A percentile compares a stretch with the other conserved stretches of the same genome.
These are phyloP conservation scores for Pammene fasciana DNA, from an alignment of 2,888 invertebrate species.

Conservation along the genomic window DNA sequence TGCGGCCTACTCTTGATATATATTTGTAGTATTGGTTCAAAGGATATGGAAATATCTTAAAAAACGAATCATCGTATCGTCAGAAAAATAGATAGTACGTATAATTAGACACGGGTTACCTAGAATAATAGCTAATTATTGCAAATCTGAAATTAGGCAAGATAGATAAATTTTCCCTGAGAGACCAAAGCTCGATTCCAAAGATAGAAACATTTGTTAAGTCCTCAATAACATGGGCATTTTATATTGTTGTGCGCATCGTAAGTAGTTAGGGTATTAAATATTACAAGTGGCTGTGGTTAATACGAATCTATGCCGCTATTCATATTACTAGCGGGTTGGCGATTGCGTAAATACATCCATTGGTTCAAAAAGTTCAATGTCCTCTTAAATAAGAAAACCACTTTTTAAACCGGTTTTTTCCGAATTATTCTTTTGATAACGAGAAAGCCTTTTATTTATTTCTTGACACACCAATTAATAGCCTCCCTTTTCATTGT, in stretches of 20 bases:
- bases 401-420: constrained; percentile 75
- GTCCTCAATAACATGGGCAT: too few species aligned
- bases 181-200: too few species aligned
- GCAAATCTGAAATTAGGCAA: too few species aligned
- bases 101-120: too few species aligned
- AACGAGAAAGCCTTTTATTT: constrained; percentile 18
- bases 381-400: constrained; percentile 74
- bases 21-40: too few species aligned
- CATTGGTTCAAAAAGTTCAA: constrained; percentile 73
- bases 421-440: constrained; percentile 17
- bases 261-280: not conserved
- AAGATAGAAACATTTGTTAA: too few species aligned
- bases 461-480: constrained; percentile 2
- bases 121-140: too few species aligned
- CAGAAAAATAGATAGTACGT: too few species aligned
- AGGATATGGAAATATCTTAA: too few species aligned
- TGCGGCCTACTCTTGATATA: too few species aligned
- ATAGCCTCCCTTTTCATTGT: constrained; percentile 5
- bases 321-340: constrained; percentile 63
- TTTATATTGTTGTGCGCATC: not conserved
- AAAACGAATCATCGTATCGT: too few species aligned
- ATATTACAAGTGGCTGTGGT: not conserved
- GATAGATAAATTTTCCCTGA: too few species aligned
- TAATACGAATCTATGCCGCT: not conserved
- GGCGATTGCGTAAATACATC: constrained; percentile 62